Base-by-base conservation (phyloP, 2,888 invertebrate genomes). In the Alitta virens region DNA sequence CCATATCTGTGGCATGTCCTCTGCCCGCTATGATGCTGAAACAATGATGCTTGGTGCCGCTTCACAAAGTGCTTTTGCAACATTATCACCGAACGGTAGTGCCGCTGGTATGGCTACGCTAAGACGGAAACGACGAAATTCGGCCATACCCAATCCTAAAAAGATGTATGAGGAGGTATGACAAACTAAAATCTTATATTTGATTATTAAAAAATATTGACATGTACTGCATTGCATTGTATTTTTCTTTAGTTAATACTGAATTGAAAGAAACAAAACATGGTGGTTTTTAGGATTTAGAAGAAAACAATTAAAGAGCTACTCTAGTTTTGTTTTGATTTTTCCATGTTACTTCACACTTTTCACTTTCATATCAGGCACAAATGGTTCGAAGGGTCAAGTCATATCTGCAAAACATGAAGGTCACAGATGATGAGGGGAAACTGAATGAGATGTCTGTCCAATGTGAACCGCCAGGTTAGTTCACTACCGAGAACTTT, bases 351-450 rank as follows among this genome's bases (percentile, higher is more conserved):
- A n/a, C n/a, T n/a, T n/a, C n/a, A n/a, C n/a, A n/a, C n/a, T n/a
- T n/a, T n/a, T n/a, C n/a, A n/a, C n/a, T n/a, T n/a, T n/a, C n/a
- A n/a, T 46, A 65, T 25, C 67, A 85, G 83, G 95, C 97, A 33
- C 94, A 97, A 84, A 98, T 98, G 98, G 95, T 96, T 61, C 87
- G 97, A 33, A 86, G 96, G 62, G 97, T 98, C 3, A 95, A 97
- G 81, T 92, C 97, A 1, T 99, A 99, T 84, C 86, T 99, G 64
- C 90, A 91, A 70, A 91, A 92, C 74, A 88, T 98, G 86, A 90
- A 92, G 74, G 92, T 94, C 5, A 91, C 92, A 73, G 91, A 90
- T 14, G 94, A 97, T 78, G 98, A 98, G 82, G 90, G 92, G 72
- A 88, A 90, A 63, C 85, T 99, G 63, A 93, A 94, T 77, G 88